Base-by-base conservation (phyloP, 2,888 invertebrate genomes). In the Eilema griseolum region DNA sequence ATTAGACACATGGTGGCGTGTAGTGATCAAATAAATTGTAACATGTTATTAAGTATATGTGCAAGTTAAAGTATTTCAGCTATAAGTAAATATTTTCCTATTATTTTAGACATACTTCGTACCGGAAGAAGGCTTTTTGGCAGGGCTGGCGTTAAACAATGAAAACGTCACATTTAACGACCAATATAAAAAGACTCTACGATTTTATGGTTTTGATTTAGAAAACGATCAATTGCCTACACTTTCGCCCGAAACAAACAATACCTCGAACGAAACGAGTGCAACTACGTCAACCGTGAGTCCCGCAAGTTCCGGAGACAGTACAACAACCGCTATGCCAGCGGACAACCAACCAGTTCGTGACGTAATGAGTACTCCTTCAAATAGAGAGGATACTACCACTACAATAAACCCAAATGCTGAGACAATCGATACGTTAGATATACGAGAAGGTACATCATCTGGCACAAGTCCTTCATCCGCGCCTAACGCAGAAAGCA, bases 121-220 rank as follows among this genome's bases (percentile, higher is more conserved):
- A 73, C 97, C 97, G 24, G 96, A 97, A 83, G 98, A 98, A 86
- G 98, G 98, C 57, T 98, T 98, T 77, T 94, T 98, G 3, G 97
- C 97, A 20, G 98, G 98, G 0, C 91, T 98, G 72, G 97, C 97
- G 12, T 93, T 98, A 59, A 98, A 97, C 89, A 97, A 97, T 75
- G 97, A 97, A 83, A 97, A 98, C 86, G 97, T 98, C 0, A 97
- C 96, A 8, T 96, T 98, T 63, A 96, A 96, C 56, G 95, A 96
- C n/a, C 96, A 96, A 75, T 98, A 97, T 86, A 97, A 97, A 89
- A 96, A 96, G 56, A 95, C 97, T 65, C 88, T 98, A 52, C 95
- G 96, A 77, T 98, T 98, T 89, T 98, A 98, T 84, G 98, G 98
- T 1, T 98, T 97, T 83, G 97, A 98, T 89, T 95, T 98, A 70